Percentiles rank a stretch among this genome's conserved stretches.
These are phyloP conservation scores for Gavialis gangeticus DNA, from an alignment of 2,113 vertebrate genomes.

Conservation along the genomic window DNA sequence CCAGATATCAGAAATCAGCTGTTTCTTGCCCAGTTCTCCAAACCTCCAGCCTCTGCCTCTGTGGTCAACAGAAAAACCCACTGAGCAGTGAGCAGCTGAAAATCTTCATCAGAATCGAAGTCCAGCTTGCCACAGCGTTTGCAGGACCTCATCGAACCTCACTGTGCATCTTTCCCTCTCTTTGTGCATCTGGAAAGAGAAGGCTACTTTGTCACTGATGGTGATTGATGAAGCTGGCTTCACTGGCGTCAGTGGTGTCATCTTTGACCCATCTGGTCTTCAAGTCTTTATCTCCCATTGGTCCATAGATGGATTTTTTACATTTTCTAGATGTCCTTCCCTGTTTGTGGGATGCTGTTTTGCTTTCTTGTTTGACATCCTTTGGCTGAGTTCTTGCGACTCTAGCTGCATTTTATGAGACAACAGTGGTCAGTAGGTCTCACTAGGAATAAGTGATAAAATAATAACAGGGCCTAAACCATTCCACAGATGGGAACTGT, in stretches of 20 bases:
- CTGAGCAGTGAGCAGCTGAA: neutral
- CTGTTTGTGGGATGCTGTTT: neutral
- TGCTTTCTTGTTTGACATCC: neutral
- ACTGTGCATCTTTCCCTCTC: neutral
- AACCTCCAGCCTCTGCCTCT: neutral
- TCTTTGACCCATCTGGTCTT: constrained; percentile 36
- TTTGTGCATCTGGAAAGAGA: neutral
- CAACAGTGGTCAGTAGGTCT: constrained; percentile 23
- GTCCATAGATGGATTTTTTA: constrained; percentile 3
- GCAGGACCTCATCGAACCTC: no score
- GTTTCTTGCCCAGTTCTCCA: no score
- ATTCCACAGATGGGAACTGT: neutral
- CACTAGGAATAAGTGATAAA: constrained; percentile 32
- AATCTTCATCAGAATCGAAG: neutral
- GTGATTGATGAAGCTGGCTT: constrained; percentile 29
- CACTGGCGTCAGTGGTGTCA: neutral
- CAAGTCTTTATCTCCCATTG: neutral
- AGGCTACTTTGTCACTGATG: constrained; percentile 20
- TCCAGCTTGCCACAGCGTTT: neutral
- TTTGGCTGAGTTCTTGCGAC: constrained; percentile 37
- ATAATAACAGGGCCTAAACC: neutral
- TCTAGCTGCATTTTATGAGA: constrained; percentile 46
- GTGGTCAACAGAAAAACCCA: neutral
- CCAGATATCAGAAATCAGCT: no score
- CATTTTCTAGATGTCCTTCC: constrained; percentile 3